Percentiles rank a stretch among this genome's conserved stretches.
phyloP scores from a whole-genome alignment of 1,140 invertebrate genomes.

The Dolichoris vasculosae region DNA sequence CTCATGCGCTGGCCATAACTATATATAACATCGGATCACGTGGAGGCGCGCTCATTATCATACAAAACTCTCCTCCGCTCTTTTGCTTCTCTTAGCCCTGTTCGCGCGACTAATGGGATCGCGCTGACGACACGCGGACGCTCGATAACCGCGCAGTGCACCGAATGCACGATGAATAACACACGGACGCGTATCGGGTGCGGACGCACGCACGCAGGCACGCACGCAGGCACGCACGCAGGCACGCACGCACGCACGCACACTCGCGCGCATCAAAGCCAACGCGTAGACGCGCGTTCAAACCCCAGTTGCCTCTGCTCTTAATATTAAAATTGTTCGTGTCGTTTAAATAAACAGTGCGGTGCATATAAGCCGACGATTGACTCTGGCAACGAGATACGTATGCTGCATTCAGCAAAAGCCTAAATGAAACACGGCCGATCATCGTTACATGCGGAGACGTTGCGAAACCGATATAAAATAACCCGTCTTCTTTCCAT shows the following conservation, averaged over 20 bases:
- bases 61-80: slow-evolving; percentile 54
- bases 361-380: background rate
- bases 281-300: too few species aligned
- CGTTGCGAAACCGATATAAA: background rate
- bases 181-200: background rate
- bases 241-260: background rate
- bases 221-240: background rate
- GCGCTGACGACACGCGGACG: slow-evolving; percentile 56
- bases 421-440: background rate
- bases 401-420: background rate
- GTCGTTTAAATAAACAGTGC: slow-evolving; percentile 40
- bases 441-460: background rate
- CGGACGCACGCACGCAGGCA: background rate
- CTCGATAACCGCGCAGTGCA: slow-evolving; percentile 62
- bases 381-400: background rate
- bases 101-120: slow-evolving; percentile 65
- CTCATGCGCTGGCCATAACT: slow-evolving; percentile 53
- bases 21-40: slow-evolving; percentile 63
- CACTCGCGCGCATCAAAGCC: too few species aligned
- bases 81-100: background rate
- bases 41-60: slow-evolving; percentile 67
- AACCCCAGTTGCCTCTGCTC: slow-evolving; percentile 33
- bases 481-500: background rate
- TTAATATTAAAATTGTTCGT: slow-evolving; percentile 53
- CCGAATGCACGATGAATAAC: background rate